A percentile compares a stretch with the other conserved stretches of the same genome.
Evolutionary conservation across 2,797 vertebrate genomes (phyloP).

Genomic region (Manis crassicaudata): DNA sequence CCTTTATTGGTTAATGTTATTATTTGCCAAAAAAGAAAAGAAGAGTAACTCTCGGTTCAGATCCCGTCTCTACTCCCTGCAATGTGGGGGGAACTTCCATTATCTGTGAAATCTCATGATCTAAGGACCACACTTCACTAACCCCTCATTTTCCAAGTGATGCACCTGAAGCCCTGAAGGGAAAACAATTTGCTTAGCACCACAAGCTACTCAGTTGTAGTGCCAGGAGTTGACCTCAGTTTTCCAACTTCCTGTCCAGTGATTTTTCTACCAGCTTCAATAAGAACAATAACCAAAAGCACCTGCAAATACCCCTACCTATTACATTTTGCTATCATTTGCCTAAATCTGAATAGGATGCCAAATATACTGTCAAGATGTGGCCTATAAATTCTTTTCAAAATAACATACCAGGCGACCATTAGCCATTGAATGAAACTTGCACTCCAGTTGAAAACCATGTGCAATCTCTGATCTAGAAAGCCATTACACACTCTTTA

Average conservation of each 20-base stretch:
- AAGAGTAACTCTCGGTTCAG: not conserved
- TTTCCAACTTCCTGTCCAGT: not conserved
- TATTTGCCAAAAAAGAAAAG: not conserved
- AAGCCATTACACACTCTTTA: not conserved
- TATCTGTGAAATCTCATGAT: not conserved
- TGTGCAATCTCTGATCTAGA: not conserved
- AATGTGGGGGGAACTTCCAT: not conserved
- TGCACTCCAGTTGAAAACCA: not conserved
- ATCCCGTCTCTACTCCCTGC: not conserved
- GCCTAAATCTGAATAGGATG: not conserved
- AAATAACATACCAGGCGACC: not conserved
- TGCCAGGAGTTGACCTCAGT: not conserved
- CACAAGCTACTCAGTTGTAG: not conserved
- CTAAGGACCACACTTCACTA: not conserved
- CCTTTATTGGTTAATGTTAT: not conserved
- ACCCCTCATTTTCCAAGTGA: not conserved
- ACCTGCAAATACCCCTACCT: not conserved
- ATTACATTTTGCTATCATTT: not conserved
- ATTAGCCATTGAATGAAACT: not conserved
- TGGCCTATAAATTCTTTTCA: not conserved
- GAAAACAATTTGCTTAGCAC: not conserved
- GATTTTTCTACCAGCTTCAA: conserved; percentile 17
- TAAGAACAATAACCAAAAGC: not conserved
- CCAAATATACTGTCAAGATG: not conserved
- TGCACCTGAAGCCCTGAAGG: not conserved